phyloP scores from a whole-genome alignment of 2,888 invertebrate genomes.

The Euzophera pinguis region DNA sequence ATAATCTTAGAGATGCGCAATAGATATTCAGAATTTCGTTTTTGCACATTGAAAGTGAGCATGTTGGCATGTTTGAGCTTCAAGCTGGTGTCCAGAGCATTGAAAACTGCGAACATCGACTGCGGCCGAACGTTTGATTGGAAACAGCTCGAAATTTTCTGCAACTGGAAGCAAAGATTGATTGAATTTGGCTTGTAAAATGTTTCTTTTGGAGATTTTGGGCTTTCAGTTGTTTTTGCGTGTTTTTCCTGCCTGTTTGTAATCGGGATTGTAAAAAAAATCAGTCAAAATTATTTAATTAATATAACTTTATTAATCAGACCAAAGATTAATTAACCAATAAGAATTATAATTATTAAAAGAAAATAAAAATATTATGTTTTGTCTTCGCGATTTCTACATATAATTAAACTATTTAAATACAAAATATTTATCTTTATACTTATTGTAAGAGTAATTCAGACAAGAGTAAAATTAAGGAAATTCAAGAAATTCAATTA shows the following conservation, averaged over 20 bases:
- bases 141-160: conserved; percentile 17
- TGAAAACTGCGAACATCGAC: conserved; percentile 34
- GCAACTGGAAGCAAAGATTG: conserved; percentile 26
- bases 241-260: neutral
- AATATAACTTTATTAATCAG: too few relatives aligned
- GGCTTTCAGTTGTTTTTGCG: neutral
- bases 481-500: too few relatives aligned
- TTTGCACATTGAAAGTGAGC: conserved; percentile 30
- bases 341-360: too few relatives aligned
- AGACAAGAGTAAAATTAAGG: too few relatives aligned
- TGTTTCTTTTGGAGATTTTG: neutral
- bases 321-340: too few relatives aligned
- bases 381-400: too few relatives aligned
- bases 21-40: conserved; percentile 22
- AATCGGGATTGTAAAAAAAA: too few relatives aligned
- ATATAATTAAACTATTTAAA: too few relatives aligned
- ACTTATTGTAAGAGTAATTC: too few relatives aligned
- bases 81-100: conserved; percentile 40
- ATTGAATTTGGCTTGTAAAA: neutral
- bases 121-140: conserved; percentile 25
- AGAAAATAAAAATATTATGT: too few relatives aligned
- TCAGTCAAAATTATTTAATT: too few relatives aligned
- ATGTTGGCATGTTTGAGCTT: conserved; percentile 41
- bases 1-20: conserved; percentile 27
- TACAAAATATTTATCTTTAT: too few relatives aligned